Conservation (phyloP, 2,797 vertebrate species). For the Hoplostethus atlanticus region DNA sequence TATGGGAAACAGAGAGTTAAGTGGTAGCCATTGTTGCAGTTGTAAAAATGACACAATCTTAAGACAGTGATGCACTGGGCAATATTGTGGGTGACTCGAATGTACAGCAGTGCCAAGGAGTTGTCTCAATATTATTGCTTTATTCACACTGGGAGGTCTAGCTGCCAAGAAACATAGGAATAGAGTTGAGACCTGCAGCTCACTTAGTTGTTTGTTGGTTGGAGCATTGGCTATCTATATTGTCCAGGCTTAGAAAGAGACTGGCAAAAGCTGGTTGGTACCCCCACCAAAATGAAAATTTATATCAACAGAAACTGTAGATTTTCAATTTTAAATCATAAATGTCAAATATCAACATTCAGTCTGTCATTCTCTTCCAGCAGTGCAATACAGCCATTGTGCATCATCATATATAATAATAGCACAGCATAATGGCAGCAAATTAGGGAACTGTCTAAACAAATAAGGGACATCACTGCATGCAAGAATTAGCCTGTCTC, state of each 20-base stretch:
- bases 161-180: neutral
- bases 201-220: neutral
- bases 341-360: neutral
- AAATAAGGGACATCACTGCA: neutral
- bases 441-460: neutral
- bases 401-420: neutral
- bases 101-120: neutral
- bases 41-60: slow-evolving; percentile 1
- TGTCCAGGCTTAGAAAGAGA: slow-evolving; percentile 6
- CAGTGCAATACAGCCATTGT: neutral
- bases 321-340: neutral
- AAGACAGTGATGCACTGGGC: slow-evolving; percentile 1
- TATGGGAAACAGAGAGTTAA: slow-evolving; percentile 4
- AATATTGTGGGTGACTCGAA: slow-evolving; percentile 5
- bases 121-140: slow-evolving; percentile 9
- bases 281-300: neutral
- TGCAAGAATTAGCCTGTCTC: no score
- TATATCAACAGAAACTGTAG: neutral
- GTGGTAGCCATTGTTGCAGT: slow-evolving; percentile 13
- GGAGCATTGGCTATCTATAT: neutral
- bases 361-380: neutral
- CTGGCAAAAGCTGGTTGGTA: neutral
- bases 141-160: slow-evolving; percentile 3
- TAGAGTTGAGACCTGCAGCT: neutral
- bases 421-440: neutral